phyloP scores from a whole-genome alignment of 2,888 invertebrate genomes.

The Pseudococcus jackbeardsleyi region DNA sequence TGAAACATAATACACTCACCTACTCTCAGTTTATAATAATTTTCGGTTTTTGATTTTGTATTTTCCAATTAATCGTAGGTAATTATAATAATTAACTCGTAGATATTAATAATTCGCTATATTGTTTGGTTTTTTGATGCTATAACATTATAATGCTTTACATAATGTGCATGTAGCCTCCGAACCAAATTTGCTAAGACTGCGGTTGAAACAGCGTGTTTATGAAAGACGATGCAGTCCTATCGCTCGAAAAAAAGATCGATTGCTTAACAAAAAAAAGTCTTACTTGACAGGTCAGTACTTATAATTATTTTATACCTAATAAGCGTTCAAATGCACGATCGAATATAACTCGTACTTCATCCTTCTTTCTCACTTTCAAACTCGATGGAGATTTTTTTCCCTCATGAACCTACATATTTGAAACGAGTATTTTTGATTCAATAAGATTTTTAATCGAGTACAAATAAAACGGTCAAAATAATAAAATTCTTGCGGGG shows the following conservation, averaged over 20 bases:
- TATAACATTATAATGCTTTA: constrained; percentile 66
- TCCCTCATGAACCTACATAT: background rate
- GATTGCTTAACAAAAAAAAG: constrained; percentile 82
- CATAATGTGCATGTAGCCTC: constrained; percentile 78
- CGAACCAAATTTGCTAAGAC: constrained; percentile 96
- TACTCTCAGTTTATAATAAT: background rate
- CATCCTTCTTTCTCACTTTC: background rate
- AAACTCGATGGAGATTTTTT: background rate
- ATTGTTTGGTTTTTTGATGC: constrained; percentile 63
- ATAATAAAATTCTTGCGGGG: background rate
- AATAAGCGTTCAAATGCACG: background rate
- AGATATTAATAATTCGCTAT: constrained; percentile 31
- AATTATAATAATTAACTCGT: constrained; percentile 57
- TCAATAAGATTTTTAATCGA: background rate
- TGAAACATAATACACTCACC: too few relatives aligned
- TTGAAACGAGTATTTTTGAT: background rate
- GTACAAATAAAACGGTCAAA: background rate
- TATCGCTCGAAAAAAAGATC: constrained; percentile 84
- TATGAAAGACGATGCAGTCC: constrained; percentile 92
- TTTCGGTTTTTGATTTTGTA: background rate
- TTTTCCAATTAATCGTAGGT: constrained; percentile 66
- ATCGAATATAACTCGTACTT: background rate
- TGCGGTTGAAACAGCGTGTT: constrained; percentile 93
- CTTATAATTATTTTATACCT: background rate
- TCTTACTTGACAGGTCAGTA: constrained; percentile 75